phyloP scores from a whole-genome alignment of 2,888 invertebrate genomes.

The Hetaerina titia region DNA sequence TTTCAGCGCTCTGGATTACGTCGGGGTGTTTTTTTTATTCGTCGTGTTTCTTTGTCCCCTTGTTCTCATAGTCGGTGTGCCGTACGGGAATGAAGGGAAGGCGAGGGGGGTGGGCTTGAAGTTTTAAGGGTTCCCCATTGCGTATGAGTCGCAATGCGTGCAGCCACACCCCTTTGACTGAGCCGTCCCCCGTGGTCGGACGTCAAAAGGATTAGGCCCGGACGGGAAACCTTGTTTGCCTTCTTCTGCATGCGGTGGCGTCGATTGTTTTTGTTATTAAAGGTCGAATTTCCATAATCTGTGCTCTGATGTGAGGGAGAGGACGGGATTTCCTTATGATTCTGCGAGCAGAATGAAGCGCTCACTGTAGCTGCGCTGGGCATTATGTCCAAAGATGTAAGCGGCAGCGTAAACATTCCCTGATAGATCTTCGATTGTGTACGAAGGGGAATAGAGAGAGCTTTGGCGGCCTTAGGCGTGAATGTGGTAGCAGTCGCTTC shows the following conservation, averaged over 20 bases:
- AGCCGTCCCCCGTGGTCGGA: neutral
- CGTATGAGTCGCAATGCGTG: neutral
- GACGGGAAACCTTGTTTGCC: neutral
- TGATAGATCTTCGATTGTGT: conserved; percentile 39
- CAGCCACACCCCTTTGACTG: neutral
- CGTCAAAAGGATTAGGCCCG: conserved; percentile 13
- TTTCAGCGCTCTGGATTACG: neutral
- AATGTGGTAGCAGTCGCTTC: neutral
- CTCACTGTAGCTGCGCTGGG: neutral
- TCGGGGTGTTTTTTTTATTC: neutral
- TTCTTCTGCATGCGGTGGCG: conserved; percentile 25
- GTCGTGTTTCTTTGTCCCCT: neutral
- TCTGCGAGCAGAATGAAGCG: conserved; percentile 39
- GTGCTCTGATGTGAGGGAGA: neutral
- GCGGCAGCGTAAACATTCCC: conserved; percentile 46
- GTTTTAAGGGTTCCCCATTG: neutral
- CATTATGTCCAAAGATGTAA: conserved; percentile 53
- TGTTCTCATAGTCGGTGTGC: neutral
- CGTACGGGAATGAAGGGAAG: neutral
- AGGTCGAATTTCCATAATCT: conserved; percentile 66
- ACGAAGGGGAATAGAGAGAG: neutral
- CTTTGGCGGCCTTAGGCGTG: neutral
- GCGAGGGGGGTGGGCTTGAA: neutral
- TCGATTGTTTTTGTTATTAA: conserved; percentile 56
- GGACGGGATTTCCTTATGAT: neutral